phyloP scores from a whole-genome alignment of 2,797 vertebrate species.

The Ceryle rudis region DNA sequence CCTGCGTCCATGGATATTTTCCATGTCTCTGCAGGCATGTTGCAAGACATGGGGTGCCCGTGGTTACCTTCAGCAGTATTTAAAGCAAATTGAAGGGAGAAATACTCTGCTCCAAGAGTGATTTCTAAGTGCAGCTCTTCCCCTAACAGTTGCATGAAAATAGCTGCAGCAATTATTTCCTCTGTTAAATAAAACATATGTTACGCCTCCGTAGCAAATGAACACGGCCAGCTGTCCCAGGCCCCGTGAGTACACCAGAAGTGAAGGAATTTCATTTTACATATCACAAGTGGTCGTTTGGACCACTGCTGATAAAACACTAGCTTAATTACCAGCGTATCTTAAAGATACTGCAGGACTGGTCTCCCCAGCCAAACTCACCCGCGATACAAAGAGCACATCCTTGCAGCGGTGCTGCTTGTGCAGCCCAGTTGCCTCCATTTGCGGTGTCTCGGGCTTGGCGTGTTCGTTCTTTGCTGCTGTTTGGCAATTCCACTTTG shows the following conservation, averaged over 20 bases:
- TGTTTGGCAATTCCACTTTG: background rate
- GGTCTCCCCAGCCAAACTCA: background rate
- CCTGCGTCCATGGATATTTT: background rate
- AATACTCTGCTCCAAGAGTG: background rate
- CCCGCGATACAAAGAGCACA: fast-evolving
- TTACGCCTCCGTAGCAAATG: background rate
- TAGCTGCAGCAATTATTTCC: background rate
- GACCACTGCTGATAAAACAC: background rate
- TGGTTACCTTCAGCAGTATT: conserved; percentile 29
- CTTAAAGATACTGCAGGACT: background rate
- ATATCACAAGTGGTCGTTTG: conserved; percentile 22
- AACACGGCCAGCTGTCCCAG: conserved; percentile 6
- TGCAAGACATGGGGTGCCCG: background rate
- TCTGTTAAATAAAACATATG: background rate
- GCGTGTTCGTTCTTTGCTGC: fast-evolving
- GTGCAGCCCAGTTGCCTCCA: background rate
- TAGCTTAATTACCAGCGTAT: background rate
- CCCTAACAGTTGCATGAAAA: background rate
- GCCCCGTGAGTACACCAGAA: background rate
- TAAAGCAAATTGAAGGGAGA: background rate
- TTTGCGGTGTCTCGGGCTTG: background rate
- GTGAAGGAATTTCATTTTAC: conserved; percentile 24
- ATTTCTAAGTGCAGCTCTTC: background rate
- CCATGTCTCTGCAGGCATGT: background rate
- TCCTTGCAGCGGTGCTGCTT: background rate